Percentiles rank a stretch among this genome's conserved stretches.
Evolutionary conservation across 2,888 invertebrate genomes (phyloP).

Genomic region (Agrotis clavis): DNA sequence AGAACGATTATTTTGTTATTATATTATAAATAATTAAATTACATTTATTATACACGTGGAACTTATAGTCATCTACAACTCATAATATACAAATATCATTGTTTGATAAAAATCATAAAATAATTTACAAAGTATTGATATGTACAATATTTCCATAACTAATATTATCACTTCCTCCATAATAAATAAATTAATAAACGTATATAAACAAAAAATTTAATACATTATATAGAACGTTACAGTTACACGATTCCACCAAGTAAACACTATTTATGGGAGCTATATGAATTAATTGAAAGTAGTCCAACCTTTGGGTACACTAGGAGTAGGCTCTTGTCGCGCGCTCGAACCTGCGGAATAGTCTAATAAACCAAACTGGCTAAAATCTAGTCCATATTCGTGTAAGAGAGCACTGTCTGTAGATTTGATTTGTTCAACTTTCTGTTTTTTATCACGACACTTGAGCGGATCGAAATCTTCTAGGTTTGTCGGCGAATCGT

Average conservation of each 20-base stretch:
- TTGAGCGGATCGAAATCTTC: constrained; percentile 88
- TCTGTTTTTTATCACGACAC: constrained; percentile 81
- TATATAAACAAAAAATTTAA: constrained; percentile 70
- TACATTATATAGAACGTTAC: constrained; percentile 57
- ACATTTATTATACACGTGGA: constrained; percentile 62
- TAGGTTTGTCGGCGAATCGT: constrained; percentile 84
- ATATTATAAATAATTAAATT: constrained; percentile 49
- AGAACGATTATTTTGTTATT: constrained; percentile 52
- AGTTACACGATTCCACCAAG: constrained; percentile 61
- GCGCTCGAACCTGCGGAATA: constrained; percentile 79
- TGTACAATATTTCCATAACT: constrained; percentile 77
- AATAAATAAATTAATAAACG: constrained; percentile 76
- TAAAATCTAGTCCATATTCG: constrained; percentile 94
- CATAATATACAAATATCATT: constrained; percentile 72
- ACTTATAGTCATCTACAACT: constrained; percentile 59
- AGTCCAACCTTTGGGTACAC: constrained; percentile 85
- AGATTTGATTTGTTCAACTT: constrained; percentile 82
- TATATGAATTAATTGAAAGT: constrained; percentile 81
- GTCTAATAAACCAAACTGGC: constrained; percentile 87
- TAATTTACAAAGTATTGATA: constrained; percentile 80
- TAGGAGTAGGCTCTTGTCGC: constrained; percentile 71
- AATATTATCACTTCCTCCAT: constrained; percentile 57
- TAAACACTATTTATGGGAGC: constrained; percentile 44
- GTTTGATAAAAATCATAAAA: constrained; percentile 56
- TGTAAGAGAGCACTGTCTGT: constrained; percentile 93